A percentile compares a stretch with the other conserved stretches of the same genome.
These are phyloP conservation scores for Megaceryle maxima DNA, from an alignment of 2,113 vertebrate species.

Conservation along the genomic window DNA sequence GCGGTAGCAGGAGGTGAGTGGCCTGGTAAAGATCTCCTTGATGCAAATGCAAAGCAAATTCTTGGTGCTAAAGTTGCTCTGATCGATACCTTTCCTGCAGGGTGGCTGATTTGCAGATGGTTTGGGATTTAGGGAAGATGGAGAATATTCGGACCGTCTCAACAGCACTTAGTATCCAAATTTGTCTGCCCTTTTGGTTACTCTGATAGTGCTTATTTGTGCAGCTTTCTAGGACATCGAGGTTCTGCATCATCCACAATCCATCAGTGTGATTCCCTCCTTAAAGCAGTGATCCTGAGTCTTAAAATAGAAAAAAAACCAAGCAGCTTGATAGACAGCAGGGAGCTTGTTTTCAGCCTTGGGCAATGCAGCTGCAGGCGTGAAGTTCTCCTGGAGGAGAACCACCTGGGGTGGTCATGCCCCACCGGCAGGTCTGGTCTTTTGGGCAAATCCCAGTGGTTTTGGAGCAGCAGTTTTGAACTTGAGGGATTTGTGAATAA, in stretches of 20 bases:
- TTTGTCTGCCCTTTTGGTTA: not conserved
- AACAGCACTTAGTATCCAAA: not conserved
- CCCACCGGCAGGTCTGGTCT: not conserved
- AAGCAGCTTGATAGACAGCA: not conserved
- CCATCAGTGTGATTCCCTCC: slow-evolving; percentile 27
- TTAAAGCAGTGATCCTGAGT: not conserved
- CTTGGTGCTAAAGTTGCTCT: not conserved
- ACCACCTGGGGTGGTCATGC: not conserved
- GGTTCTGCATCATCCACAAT: not conserved
- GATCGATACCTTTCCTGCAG: not conserved
- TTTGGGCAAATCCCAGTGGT: not conserved
- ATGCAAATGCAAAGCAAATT: rapidly evolving
- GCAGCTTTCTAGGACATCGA: not conserved
- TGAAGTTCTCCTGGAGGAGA: not conserved
- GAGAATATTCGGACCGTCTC: not conserved
- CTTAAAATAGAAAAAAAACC: not conserved
- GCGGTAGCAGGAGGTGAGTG: not conserved
- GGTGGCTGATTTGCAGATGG: not conserved
- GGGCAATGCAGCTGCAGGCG: not conserved
- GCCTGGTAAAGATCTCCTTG: not conserved
- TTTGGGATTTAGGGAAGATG: not conserved
- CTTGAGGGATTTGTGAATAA: not conserved
- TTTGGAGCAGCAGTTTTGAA: not conserved
- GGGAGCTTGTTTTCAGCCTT: not conserved
- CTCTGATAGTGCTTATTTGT: not conserved